These are phyloP conservation scores for Sarcophaga rosellei DNA, from an alignment of 2,888 invertebrate genomes.

Conservation along the genomic window DNA sequence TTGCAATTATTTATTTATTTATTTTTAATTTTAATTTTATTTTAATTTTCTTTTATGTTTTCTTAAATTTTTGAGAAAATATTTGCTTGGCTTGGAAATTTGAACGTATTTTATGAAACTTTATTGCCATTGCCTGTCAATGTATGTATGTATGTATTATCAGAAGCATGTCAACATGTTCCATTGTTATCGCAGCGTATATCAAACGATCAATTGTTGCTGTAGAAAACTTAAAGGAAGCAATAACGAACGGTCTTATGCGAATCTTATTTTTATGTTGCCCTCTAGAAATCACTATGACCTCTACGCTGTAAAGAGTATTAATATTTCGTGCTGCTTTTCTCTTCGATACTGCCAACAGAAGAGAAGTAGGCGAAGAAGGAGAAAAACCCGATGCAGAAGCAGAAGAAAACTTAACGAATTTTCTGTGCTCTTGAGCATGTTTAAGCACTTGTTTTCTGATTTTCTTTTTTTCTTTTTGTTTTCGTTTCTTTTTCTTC, in stretches of 20 bases:
- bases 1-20: too few species aligned
- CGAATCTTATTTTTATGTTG: conserved; percentile 15
- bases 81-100: background rate
- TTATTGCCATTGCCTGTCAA: conserved; percentile 48
- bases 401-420: conserved; percentile 23
- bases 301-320: conserved; percentile 49
- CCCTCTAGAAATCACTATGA: conserved; percentile 56
- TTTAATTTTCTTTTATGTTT: background rate
- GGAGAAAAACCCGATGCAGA: background rate
- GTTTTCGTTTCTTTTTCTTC: background rate
- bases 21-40: too few species aligned
- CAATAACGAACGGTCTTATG: background rate
- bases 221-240: conserved; percentile 9
- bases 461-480: conserved; percentile 14
- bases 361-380: background rate
- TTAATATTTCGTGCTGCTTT: conserved; percentile 44
- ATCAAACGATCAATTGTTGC: background rate
- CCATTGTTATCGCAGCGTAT: background rate
- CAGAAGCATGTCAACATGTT: conserved; percentile 63
- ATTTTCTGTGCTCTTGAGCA: conserved; percentile 57
- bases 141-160: too few species aligned
- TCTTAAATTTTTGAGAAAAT: background rate
- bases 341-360: conserved; percentile 8
- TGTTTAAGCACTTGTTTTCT: conserved; percentile 58
- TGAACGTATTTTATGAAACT: conserved; percentile 26